Percentiles rank a stretch among this genome's conserved stretches.
Evolutionary conservation across 2,888 invertebrate species (phyloP).

Genomic region (Eretmocerus hayati): DNA sequence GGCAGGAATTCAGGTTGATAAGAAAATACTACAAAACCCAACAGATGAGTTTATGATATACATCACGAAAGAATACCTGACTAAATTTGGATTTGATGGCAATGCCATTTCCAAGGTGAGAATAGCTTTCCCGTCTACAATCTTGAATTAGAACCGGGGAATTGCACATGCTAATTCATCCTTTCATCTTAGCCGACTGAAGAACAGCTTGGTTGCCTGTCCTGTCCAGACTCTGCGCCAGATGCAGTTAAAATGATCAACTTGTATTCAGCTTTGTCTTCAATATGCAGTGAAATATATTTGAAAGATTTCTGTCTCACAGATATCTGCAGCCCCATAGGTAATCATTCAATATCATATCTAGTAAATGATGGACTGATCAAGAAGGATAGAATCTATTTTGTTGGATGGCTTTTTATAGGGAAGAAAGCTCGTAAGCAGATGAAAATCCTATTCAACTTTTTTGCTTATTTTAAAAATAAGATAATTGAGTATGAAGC

Average conservation of each 20-base stretch:
- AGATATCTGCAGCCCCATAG: slow-evolving; percentile 27
- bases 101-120: slow-evolving; percentile 24
- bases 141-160: not conserved
- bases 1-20: slow-evolving; percentile 21
- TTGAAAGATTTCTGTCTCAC: slow-evolving; percentile 26
- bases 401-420: not conserved
- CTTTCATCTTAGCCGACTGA: slow-evolving; percentile 22
- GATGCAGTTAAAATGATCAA: slow-evolving; percentile 26
- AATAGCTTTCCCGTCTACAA: too few relatives aligned
- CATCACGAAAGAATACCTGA: slow-evolving; percentile 25
- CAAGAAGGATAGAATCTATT: too few relatives aligned
- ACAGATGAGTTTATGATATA: slow-evolving; percentile 26
- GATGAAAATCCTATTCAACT: slow-evolving; percentile 28
- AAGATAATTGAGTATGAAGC: slow-evolving; percentile 23
- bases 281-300: slow-evolving; percentile 24
- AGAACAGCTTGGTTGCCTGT: slow-evolving; percentile 22
- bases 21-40: slow-evolving; percentile 26
- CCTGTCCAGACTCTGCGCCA: slow-evolving; percentile 20
- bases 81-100: slow-evolving; percentile 25
- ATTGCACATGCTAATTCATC: not conserved
- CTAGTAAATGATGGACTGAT: too few relatives aligned
- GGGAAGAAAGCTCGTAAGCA: slow-evolving; percentile 27
- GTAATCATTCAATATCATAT: slow-evolving; percentile 12
- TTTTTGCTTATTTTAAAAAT: slow-evolving; percentile 24
- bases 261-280: slow-evolving; percentile 22